Percentiles rank a stretch among this genome's conserved stretches.
Evolutionary conservation across 1,140 invertebrate genomes (phyloP).

Genomic region (Drosophila seguyi): DNA sequence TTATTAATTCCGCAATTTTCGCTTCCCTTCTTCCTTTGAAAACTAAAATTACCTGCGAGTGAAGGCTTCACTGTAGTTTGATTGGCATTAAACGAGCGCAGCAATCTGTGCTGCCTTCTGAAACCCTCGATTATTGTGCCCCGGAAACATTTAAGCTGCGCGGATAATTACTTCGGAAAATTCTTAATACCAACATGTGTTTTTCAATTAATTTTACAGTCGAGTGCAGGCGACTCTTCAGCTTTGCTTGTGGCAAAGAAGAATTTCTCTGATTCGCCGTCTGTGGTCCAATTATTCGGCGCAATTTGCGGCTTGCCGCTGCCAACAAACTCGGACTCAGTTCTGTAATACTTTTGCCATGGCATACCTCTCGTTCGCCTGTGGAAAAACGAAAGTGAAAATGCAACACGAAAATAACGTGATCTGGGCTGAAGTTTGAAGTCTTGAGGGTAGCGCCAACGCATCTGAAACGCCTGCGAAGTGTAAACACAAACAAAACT

Average conservation of each 20-base stretch:
- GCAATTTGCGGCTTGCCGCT: conserved; percentile 17
- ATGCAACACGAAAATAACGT: conserved; percentile 75
- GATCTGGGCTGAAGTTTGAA: conserved; percentile 40
- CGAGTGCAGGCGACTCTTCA: conserved; percentile 14
- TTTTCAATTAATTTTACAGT: conserved; percentile 28
- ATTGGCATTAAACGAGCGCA: background rate
- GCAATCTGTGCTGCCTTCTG: background rate
- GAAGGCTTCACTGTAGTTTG: background rate
- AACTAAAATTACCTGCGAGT: background rate
- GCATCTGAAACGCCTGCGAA: conserved; percentile 43
- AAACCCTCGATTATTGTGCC: background rate
- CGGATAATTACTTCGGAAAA: conserved; percentile 11
- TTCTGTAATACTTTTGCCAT: conserved; percentile 53
- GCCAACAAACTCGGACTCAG: conserved; percentile 11
- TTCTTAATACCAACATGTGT: conserved; percentile 28
- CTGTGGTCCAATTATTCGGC: conserved; percentile 16
- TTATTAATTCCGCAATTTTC: conserved; percentile 2
- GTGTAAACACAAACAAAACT: conserved; percentile 78
- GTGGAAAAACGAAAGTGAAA: conserved; percentile 75
- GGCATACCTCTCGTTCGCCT: conserved; percentile 14
- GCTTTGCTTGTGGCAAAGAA: conserved; percentile 12
- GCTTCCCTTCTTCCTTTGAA: background rate
- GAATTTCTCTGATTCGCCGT: conserved; percentile 20
- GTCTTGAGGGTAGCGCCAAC: conserved; percentile 21
- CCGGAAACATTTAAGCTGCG: background rate